Evolutionary conservation across 2,797 vertebrate genomes (phyloP), one percentile per base, ranked within the genome.

Genomic region (Clamator glandarius): DNA sequence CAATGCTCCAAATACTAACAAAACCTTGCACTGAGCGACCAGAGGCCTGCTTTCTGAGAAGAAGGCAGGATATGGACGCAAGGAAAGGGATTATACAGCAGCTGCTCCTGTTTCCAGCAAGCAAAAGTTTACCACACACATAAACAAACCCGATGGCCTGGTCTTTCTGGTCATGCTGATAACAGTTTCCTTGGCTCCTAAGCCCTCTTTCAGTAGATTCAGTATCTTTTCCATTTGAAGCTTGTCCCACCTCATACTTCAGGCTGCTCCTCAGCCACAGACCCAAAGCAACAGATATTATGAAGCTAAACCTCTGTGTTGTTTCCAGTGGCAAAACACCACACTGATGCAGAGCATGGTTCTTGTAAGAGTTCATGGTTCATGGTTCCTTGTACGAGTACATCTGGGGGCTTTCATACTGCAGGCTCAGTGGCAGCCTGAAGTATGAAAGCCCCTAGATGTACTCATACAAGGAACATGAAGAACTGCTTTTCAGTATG

Each of bases 281-380:
- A 50, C 12, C 28, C 0, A 0, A 69, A 29, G 8, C 0, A 12
- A 28, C 73, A 76, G 36, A 52, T 31, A 25, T 1, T 3, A 46
- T 12, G 26, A 33, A 29, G 36, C 35, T 18, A 2, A 57, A 3
- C 0, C 3, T 52, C 52, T 0, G 0, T 18, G 62, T 0, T 8
- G 58, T 12, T 80, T 61, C 61, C 28, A 9, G 24, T 1, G 2
- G 62, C 48, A 79, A 59, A 84, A 9, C 8, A 50, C 46, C 2
- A 0, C 1, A 4, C 28, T 35, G 28, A 62, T 0, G 2, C 31
- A 67, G 21, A 59, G 50, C 51, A 39, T 2, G 23, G 42, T 44
- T 36, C 48, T 4, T n/a, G n/a, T n/a, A n/a, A n/a, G n/a, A n/a
- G n/a, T n/a, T n/a, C n/a, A n/a, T n/a, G n/a, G n/a, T n/a, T n/a